phyloP scores from a whole-genome alignment of 2,797 vertebrate genomes.

The Rhyacichthys aspro region DNA sequence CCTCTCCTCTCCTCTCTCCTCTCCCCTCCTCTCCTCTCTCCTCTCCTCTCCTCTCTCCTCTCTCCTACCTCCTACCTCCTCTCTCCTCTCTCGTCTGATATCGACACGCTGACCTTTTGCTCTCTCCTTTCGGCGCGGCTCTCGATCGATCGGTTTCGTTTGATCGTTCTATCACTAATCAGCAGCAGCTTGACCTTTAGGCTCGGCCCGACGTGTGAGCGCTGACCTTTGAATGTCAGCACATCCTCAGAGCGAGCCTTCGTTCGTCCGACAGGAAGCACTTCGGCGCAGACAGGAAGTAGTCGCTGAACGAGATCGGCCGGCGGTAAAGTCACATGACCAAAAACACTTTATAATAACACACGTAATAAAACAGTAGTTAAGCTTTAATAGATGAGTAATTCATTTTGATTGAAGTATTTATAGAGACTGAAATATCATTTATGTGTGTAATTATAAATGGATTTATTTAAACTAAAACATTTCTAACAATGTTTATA shows the following conservation, averaged over 20 bases:
- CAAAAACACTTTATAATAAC: too few species aligned
- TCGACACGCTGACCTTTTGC: too few species aligned
- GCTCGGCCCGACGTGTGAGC: constrained; percentile 52
- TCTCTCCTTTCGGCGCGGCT: constrained; percentile 28
- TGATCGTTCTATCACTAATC: constrained; percentile 99
- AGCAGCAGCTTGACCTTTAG: constrained; percentile 96
- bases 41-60: constrained; percentile 51
- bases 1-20: too few species aligned
- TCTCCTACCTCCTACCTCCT: constrained; percentile 68
- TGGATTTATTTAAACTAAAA: too few species aligned
- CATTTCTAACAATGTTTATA: too few species aligned
- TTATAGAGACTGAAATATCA: too few species aligned
- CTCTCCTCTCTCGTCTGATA: too few species aligned
- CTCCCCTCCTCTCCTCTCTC: constrained; percentile 24
- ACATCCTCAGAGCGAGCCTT: constrained; percentile 93
- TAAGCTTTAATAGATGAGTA: too few species aligned
- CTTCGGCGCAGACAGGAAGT: constrained; percentile 48
- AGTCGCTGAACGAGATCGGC: background rate
- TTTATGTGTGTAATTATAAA: too few species aligned
- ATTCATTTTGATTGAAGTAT: too few species aligned
- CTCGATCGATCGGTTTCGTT: constrained; percentile 96
- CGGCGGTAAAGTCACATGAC: background rate
- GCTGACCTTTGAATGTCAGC: constrained; percentile 89
- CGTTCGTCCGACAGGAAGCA: constrained; percentile 51
- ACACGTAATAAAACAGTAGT: too few species aligned